Conservation (phyloP, 1,140 invertebrate genomes). For the Rhopalosiphum padi region DNA sequence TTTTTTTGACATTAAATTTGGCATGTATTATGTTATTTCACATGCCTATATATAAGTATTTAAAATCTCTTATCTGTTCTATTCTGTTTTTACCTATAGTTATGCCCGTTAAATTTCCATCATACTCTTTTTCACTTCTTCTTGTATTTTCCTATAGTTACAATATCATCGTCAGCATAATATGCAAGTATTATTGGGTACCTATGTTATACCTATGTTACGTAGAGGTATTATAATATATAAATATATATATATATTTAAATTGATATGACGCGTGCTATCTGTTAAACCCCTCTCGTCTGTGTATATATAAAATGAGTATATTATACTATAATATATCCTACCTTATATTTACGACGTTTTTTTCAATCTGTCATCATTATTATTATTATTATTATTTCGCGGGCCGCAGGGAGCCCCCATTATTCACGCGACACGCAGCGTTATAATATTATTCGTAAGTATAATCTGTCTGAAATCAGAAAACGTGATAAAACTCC, state of each 20-base stretch:
- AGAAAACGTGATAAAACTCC: constrained; percentile 29
- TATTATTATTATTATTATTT: not conserved
- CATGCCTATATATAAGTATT: not conserved
- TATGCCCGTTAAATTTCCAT: not conserved
- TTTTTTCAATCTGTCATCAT: not conserved
- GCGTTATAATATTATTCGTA: not conserved
- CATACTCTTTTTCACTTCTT: not conserved
- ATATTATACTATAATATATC: too few relatives aligned
- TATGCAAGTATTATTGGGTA: not conserved
- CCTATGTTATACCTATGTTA: not conserved
- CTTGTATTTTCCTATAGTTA: not conserved
- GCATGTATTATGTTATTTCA: not conserved
- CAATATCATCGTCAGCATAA: not conserved
- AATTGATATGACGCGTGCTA: not conserved
- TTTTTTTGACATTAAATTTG: too few relatives aligned
- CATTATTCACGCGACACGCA: not conserved
- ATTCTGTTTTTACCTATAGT: not conserved
- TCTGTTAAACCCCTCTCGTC: not conserved
- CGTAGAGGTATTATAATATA: not conserved
- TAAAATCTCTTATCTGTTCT: not conserved
- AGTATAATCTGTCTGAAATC: constrained; percentile 15
- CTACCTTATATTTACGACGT: not conserved
- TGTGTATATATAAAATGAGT: not conserved
- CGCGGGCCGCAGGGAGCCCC: not conserved
- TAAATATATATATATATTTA: too few relatives aligned